Conservation (phyloP, 1,140 invertebrate genomes). For the Eumaeus atala region DNA sequence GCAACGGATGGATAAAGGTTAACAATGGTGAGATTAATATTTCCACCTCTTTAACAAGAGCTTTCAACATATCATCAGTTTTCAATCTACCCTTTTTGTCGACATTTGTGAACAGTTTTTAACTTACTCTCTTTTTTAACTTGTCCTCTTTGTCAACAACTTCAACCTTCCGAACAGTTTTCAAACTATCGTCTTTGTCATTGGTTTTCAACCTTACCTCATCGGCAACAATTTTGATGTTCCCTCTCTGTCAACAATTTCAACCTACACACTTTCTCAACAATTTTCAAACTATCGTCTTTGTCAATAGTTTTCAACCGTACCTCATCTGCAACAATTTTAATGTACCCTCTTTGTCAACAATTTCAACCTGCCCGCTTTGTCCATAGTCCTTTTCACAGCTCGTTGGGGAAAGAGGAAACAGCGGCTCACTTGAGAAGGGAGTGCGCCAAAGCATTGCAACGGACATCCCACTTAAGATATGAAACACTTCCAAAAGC, state of each 20-base stretch:
- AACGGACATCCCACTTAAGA: no score
- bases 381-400: constrained; percentile 34
- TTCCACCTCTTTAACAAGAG: no score
- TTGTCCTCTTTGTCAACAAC: not conserved
- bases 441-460: no score
- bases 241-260: constrained; percentile 28
- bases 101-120: not conserved
- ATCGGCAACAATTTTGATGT: constrained; percentile 19
- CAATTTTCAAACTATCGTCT: not conserved
- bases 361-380: not conserved
- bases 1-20: no score
- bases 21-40: no score
- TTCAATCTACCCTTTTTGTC: not conserved
- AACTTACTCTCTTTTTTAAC: not conserved
- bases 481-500: no score
- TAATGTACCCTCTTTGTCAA: not conserved
- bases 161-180: constrained; percentile 28
- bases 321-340: no score
- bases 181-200: not conserved
- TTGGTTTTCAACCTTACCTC: not conserved
- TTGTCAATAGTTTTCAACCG: not conserved
- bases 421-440: no score
- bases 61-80: no score
- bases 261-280: not conserved
- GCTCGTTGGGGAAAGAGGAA: no score